Conservation (phyloP, 1,140 invertebrate genomes). For the Sweltsa coloradensis region DNA sequence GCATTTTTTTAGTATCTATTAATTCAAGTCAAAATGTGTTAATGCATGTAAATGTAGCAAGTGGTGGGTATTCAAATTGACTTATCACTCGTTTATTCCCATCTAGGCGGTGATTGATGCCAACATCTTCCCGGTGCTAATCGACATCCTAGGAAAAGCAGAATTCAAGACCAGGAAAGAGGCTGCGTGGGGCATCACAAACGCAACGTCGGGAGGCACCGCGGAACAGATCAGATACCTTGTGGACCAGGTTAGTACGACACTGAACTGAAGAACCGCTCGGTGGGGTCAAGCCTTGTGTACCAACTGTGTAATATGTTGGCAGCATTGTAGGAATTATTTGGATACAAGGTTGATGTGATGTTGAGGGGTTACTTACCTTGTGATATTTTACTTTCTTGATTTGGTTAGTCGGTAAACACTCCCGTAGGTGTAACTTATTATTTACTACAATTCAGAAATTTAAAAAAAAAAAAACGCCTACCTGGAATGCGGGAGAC, state of each 20-base stretch:
- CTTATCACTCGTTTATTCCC: conserved; percentile 26
- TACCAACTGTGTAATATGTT: too few relatives aligned
- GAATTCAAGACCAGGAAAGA: conserved; percentile 97
- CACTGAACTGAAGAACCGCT: too few relatives aligned
- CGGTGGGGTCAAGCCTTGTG: too few relatives aligned
- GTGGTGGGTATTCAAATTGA: background rate
- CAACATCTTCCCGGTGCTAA: conserved; percentile 85
- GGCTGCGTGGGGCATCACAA: conserved; percentile 96
- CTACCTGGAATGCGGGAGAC: too few relatives aligned
- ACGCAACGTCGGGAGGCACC: conserved; percentile 90
- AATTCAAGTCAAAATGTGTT: background rate
- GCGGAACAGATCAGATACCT: conserved; percentile 80
- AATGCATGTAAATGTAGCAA: background rate
- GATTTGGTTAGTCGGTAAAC: too few relatives aligned
- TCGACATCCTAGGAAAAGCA: conserved; percentile 80
- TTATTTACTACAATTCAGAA: too few relatives aligned
- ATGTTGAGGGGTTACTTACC: background rate
- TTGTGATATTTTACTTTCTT: conserved; percentile 25
- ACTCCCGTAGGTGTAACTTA: too few relatives aligned
- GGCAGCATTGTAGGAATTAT: too few relatives aligned
- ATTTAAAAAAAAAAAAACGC: too few relatives aligned
- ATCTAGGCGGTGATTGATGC: conserved; percentile 94
- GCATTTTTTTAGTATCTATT: background rate
- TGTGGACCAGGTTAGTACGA: conserved; percentile 26
- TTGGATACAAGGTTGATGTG: too few relatives aligned